Conservation (phyloP, 2,797 vertebrate genomes). For the Tachyglossus aculeatus region DNA sequence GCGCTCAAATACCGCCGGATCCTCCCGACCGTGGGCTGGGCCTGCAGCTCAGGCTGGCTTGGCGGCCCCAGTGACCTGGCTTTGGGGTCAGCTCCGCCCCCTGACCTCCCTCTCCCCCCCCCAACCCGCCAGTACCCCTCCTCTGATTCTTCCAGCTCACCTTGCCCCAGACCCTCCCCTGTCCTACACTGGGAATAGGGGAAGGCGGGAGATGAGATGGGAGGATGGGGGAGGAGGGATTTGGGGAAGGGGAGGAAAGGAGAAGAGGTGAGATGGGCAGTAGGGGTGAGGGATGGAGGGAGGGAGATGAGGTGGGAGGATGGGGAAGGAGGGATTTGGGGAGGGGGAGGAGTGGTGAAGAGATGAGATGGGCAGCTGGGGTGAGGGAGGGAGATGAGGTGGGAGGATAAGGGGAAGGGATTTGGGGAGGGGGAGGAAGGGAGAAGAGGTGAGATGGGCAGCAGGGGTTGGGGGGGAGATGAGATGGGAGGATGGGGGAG, state of each 20-base stretch:
- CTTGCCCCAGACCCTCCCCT: neutral
- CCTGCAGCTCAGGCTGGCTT: conserved; percentile 56
- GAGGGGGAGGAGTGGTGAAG: too few species aligned
- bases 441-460: neutral
- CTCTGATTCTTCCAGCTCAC: conserved; percentile 2
- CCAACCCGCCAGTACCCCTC: neutral
- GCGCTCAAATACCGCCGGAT: conserved; percentile 59
- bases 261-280: too few species aligned
- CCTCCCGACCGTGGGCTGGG: conserved; percentile 24
- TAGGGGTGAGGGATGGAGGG: too few species aligned
- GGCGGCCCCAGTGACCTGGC: conserved; percentile 63
- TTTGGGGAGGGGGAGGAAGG: neutral
- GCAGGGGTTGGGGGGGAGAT: neutral
- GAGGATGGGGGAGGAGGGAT: neutral
- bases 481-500: neutral
- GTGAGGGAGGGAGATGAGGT: neutral
- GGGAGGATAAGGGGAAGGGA: too few species aligned
- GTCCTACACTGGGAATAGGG: neutral
- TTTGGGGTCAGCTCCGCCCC: conserved; percentile 56
- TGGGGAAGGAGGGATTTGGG: neutral
- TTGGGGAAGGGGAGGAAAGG: too few species aligned
- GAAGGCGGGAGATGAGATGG: neutral
- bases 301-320: too few species aligned
- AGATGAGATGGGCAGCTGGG: too few species aligned
- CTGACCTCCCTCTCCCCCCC: conserved; percentile 43